Percentiles rank a stretch among this genome's conserved stretches.
Conservation (phyloP, 2,888 invertebrate species). For the Drosophila limbata region DNA sequence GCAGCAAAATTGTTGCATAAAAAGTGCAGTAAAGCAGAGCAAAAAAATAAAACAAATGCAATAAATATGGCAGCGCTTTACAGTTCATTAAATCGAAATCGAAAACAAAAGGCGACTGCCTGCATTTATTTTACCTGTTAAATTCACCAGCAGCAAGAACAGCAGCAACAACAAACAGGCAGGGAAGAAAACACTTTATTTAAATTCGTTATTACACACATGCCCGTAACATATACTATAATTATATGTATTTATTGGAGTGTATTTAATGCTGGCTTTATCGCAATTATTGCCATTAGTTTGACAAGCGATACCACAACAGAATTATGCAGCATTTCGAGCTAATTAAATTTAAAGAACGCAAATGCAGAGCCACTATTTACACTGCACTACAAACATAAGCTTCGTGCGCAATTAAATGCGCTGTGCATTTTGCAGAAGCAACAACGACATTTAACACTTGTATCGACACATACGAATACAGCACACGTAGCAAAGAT, state of each 20-base stretch:
- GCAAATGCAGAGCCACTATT: constrained; percentile 35
- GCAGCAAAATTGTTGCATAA: constrained; percentile 35
- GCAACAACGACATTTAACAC: constrained; percentile 15
- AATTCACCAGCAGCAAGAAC: constrained; percentile 27
- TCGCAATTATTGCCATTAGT: constrained; percentile 78
- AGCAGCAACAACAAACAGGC: constrained; percentile 21
- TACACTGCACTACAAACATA: constrained; percentile 7
- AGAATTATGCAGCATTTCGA: constrained; percentile 61
- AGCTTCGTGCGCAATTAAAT: constrained; percentile 49
- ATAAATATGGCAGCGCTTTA: constrained; percentile 78
- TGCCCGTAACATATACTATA: background rate
- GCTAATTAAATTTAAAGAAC: constrained; percentile 73
- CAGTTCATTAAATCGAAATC: constrained; percentile 77
- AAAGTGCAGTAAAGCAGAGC: constrained; percentile 8
- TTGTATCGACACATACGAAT: constrained; percentile 12
- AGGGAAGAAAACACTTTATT: constrained; percentile 51
- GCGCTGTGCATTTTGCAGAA: constrained; percentile 7
- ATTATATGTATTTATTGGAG: constrained; percentile 20
- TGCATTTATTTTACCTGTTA: constrained; percentile 64
- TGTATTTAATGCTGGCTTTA: constrained; percentile 75
- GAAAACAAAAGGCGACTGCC: constrained; percentile 71
- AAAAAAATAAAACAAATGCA: constrained; percentile 45
- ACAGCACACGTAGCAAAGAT: constrained; percentile 30
- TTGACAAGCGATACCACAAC: constrained; percentile 60
- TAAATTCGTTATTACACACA: constrained; percentile 46